A percentile compares a stretch with the other conserved stretches of the same genome.
Conservation (phyloP, 2,888 invertebrate species). For the Meganola albula region DNA sequence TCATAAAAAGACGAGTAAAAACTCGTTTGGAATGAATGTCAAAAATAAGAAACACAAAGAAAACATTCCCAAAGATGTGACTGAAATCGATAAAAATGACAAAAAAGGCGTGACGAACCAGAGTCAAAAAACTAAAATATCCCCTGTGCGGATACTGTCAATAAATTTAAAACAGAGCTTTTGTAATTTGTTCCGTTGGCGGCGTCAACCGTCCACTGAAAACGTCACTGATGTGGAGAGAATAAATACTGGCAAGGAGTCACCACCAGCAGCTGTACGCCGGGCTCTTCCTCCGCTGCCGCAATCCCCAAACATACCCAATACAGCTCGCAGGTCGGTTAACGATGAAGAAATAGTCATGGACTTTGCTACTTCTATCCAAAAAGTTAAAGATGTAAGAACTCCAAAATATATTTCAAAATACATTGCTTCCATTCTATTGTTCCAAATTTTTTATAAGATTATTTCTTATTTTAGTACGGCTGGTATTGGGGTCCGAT, state of each 20-base stretch:
- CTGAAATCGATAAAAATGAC: slow-evolving; percentile 66
- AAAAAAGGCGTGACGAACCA: slow-evolving; percentile 41
- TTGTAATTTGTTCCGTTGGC: slow-evolving; percentile 89
- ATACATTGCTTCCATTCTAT: neutral
- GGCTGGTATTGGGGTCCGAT: slow-evolving; percentile 98
- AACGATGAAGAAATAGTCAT: slow-evolving; percentile 76
- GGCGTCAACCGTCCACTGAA: slow-evolving; percentile 45
- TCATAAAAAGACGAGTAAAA: slow-evolving; percentile 69
- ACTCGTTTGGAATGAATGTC: slow-evolving; percentile 77
- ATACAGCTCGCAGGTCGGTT: slow-evolving; percentile 36
- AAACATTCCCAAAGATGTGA: slow-evolving; percentile 43
- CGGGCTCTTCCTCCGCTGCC: slow-evolving; percentile 70
- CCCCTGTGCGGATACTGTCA: slow-evolving; percentile 81
- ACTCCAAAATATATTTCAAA: neutral
- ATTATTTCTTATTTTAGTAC: slow-evolving; percentile 77
- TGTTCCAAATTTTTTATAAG: neutral
- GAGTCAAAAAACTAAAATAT: slow-evolving; percentile 78
- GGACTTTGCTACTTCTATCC: slow-evolving; percentile 94
- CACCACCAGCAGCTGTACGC: slow-evolving; percentile 59
- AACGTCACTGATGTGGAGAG: slow-evolving; percentile 45
- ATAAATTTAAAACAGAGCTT: slow-evolving; percentile 89
- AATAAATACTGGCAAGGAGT: slow-evolving; percentile 36
- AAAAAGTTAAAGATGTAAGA: slow-evolving; percentile 95
- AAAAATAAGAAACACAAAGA: slow-evolving; percentile 80
- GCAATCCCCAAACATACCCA: slow-evolving; percentile 42